phyloP scores from a whole-genome alignment of 2,888 invertebrate species.

The Perithous albicinctus region DNA sequence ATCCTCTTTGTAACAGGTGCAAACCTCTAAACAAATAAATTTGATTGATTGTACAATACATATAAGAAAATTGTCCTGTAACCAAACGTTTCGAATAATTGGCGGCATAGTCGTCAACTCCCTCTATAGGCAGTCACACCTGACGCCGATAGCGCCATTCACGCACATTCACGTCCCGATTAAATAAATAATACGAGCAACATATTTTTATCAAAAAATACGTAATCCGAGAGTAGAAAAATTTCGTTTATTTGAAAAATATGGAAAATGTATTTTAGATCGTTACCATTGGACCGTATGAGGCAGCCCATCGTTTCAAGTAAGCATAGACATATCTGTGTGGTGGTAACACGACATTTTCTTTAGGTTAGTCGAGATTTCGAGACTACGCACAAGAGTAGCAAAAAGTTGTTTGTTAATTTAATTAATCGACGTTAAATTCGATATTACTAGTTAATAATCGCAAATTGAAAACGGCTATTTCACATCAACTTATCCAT shows the following conservation, averaged over 20 bases:
- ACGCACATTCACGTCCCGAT: too few relatives aligned
- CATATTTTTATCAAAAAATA: too few relatives aligned
- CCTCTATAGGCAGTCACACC: too few relatives aligned
- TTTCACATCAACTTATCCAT: neutral
- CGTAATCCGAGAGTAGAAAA: too few relatives aligned
- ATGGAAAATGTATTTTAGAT: neutral
- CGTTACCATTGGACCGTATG: neutral
- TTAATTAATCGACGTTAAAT: neutral
- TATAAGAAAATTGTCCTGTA: too few relatives aligned
- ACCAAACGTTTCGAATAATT: too few relatives aligned
- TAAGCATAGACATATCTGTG: constrained; percentile 8
- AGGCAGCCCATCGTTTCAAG: constrained; percentile 6
- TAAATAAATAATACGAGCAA: too few relatives aligned
- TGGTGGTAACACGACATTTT: neutral
- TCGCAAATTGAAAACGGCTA: neutral
- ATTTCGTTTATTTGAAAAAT: neutral
- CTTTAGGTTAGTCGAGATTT: constrained; percentile 19
- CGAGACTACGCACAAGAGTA: neutral
- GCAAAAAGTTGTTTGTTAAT: neutral
- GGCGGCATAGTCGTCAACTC: too few relatives aligned
- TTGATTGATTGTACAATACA: too few relatives aligned
- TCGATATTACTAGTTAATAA: neutral
- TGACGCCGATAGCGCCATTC: too few relatives aligned
- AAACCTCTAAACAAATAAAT: too few relatives aligned
- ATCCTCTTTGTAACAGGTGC: too few relatives aligned